Percentiles rank a stretch among this genome's conserved stretches.
Conservation (phyloP, 2,113 vertebrate species). For the Scytalopus superciliaris region DNA sequence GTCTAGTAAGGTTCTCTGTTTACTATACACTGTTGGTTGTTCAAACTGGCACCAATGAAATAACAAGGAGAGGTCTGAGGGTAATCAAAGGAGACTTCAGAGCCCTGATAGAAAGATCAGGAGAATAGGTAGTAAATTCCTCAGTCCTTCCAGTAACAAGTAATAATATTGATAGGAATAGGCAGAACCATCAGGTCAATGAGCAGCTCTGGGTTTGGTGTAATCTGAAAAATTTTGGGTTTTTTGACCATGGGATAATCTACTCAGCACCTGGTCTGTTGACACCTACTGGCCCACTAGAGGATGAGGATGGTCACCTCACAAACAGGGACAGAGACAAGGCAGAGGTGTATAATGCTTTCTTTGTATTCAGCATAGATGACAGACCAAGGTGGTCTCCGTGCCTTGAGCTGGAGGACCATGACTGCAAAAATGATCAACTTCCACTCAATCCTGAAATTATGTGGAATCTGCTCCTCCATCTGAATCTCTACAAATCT, state of each 20-base stretch:
- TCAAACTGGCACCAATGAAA: background rate
- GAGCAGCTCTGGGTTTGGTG: background rate
- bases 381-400: too few species aligned
- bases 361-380: too few species aligned
- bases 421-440: too few species aligned
- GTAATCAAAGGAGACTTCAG: background rate
- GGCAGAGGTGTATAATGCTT: too few species aligned
- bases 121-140: background rate
- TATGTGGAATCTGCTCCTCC: too few species aligned
- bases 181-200: background rate
- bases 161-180: background rate
- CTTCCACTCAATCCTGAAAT: too few species aligned
- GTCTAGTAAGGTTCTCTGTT: background rate
- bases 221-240: background rate
- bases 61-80: background rate
- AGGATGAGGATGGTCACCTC: too few species aligned
- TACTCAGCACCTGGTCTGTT: background rate
- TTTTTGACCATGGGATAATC: background rate
- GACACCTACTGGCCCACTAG: too few species aligned
- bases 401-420: too few species aligned
- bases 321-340: too few species aligned
- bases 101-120: background rate
- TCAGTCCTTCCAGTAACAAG: background rate
- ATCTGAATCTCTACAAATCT: too few species aligned
- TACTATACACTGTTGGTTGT: background rate